These are phyloP conservation scores for Teleiodes luculella DNA, from an alignment of 2,888 invertebrate genomes.

Conservation along the genomic window DNA sequence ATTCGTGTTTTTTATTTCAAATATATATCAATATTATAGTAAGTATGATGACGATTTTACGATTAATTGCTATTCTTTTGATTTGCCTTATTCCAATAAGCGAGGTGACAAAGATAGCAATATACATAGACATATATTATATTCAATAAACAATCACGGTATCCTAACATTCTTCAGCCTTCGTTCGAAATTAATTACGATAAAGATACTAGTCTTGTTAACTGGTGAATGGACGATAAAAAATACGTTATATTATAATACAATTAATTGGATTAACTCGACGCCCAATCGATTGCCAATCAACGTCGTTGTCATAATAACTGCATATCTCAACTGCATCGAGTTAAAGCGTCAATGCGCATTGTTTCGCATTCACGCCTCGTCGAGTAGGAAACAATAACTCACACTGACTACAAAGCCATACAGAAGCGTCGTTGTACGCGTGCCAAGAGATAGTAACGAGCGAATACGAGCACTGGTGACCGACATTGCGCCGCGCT, in stretches of 20 bases:
- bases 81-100: too few species aligned
- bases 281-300: background rate
- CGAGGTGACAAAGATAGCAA: too few species aligned
- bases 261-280: background rate
- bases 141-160: too few species aligned
- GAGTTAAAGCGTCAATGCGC: slow-evolving; percentile 9
- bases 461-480: background rate
- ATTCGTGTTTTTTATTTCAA: too few species aligned
- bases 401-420: slow-evolving; percentile 26
- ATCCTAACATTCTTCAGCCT: background rate
- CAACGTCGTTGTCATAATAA: background rate
- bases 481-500: slow-evolving; percentile 1
- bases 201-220: too few species aligned
- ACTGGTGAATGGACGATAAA: too few species aligned
- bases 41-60: too few species aligned
- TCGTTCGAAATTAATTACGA: background rate
- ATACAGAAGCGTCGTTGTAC: slow-evolving; percentile 30
- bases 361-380: slow-evolving; percentile 16
- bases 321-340: background rate
- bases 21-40: too few species aligned
- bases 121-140: too few species aligned
- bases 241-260: too few species aligned
- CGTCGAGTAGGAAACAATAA: slow-evolving; percentile 22
- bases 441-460: slow-evolving; percentile 27
- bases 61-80: too few species aligned